Percentiles rank a stretch among this genome's conserved stretches.
Conservation (phyloP, 92 coral and sea anemone genomes). For the Porites divaricata region DNA sequence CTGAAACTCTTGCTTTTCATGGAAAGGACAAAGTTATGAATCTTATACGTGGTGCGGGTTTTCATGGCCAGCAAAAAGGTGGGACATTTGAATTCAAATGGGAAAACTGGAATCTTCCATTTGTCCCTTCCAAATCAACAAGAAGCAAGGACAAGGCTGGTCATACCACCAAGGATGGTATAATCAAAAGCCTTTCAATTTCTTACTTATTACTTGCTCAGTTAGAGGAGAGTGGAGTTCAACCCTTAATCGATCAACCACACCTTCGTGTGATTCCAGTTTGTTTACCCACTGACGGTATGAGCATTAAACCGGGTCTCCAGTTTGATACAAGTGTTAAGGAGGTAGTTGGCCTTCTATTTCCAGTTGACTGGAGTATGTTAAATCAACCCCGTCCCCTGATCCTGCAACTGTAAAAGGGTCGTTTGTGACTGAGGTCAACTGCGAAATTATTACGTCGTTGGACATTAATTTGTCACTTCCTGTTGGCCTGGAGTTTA, state of each 20-base stretch:
- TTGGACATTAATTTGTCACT: constrained; percentile 28
- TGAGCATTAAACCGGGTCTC: constrained; percentile 39
- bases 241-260: constrained; percentile 16
- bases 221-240: constrained; percentile 31
- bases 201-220: constrained; percentile 13
- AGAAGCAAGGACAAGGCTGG: constrained; percentile 37
- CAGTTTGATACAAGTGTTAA: constrained; percentile 40
- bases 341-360: constrained; percentile 36
- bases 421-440: constrained; percentile 28
- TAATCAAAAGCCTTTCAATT: constrained; percentile 19
- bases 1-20: constrained; percentile 36
- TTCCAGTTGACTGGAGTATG: constrained; percentile 28
- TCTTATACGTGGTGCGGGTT: constrained; percentile 21
- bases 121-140: constrained; percentile 21
- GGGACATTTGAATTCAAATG: constrained; percentile 19
- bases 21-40: constrained; percentile 39
- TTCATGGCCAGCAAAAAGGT: constrained; percentile 30
- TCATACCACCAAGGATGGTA: constrained; percentile 19
- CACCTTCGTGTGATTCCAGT: constrained; percentile 33
- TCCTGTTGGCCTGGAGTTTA: constrained; percentile 31
- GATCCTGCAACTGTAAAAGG: constrained; percentile 24
- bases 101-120: constrained; percentile 41
- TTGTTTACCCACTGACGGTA: constrained; percentile 33
- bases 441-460: constrained; percentile 18
- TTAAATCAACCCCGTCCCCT: constrained; percentile 37